phyloP scores from a whole-genome alignment of 2,113 vertebrate species.

The Potamarius usumacintae region DNA sequence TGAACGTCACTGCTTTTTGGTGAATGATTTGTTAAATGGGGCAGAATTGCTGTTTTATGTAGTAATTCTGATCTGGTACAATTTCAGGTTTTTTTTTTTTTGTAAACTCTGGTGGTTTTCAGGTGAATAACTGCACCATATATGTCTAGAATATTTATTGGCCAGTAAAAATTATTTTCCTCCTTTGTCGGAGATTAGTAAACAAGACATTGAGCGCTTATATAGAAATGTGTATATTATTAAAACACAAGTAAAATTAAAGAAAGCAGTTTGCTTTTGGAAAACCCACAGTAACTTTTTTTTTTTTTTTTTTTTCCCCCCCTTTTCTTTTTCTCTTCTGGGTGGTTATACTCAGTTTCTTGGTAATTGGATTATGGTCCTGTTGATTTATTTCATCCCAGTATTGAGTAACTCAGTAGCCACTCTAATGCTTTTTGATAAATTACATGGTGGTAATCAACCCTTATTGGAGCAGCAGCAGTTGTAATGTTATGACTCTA shows the following conservation, averaged over 20 bases:
- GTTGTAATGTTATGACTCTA: not conserved
- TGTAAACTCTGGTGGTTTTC: not conserved
- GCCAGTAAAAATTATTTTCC: not conserved
- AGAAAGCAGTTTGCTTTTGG: not conserved
- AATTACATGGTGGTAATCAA: not conserved
- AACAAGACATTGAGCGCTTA: not conserved
- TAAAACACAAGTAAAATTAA: not conserved
- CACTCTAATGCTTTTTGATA: not conserved
- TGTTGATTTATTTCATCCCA: not conserved
- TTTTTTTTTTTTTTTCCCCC: not conserved
- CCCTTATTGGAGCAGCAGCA: not conserved
- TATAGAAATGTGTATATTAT: not conserved
- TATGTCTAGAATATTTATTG: not conserved
- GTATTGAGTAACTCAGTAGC: not conserved
- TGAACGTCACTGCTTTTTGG: no score
- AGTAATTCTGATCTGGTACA: not conserved
- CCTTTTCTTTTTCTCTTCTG: not conserved
- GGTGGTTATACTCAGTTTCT: not conserved
- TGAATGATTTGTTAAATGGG: no score
- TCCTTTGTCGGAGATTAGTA: not conserved
- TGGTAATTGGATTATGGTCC: not conserved
- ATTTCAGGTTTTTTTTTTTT: not conserved
- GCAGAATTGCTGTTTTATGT: not conserved
- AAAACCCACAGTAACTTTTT: not conserved
- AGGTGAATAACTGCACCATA: not conserved